phyloP scores from a whole-genome alignment of 2,797 vertebrate genomes.

The Babyrousa celebensis region DNA sequence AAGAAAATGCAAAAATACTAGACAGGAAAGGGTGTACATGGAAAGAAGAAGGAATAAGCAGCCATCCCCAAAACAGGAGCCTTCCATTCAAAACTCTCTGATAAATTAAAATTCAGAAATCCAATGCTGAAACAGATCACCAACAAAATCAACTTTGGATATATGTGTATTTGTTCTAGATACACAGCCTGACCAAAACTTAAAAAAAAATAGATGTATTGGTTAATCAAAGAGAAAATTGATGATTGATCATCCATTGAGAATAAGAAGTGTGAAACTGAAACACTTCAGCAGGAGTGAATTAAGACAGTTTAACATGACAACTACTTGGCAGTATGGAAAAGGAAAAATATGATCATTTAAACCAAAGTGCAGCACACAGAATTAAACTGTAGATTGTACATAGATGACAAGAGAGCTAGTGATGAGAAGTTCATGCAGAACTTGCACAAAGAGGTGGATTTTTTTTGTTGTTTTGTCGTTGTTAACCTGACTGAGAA shows the following conservation, averaged over 20 bases:
- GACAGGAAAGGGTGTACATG: neutral
- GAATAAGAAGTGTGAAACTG: slow-evolving; percentile 48
- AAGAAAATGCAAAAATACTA: neutral
- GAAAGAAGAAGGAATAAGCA: neutral
- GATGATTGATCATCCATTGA: slow-evolving; percentile 1
- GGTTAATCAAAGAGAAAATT: slow-evolving; percentile 26
- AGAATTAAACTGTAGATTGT: slow-evolving; percentile 30
- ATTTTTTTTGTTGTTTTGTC: neutral
- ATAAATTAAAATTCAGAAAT: slow-evolving; percentile 3
- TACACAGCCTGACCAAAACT: slow-evolving; percentile 13
- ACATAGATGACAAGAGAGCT: neutral
- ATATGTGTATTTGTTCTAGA: slow-evolving; percentile 11
- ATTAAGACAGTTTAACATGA: neutral
- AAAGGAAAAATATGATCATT: slow-evolving; percentile 37
- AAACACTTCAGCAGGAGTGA: slow-evolving; percentile 14
- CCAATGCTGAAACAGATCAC: slow-evolving; percentile 28
- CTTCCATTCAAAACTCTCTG: slow-evolving; percentile 9
- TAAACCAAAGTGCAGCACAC: slow-evolving; percentile 28
- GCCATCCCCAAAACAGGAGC: slow-evolving; percentile 1
- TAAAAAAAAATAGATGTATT: neutral
- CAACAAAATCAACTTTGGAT: slow-evolving; percentile 24
- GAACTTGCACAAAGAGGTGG: neutral
- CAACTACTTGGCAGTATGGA: neutral
- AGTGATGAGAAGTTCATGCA: neutral
- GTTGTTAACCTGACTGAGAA: slow-evolving; percentile 6